phyloP scores from a whole-genome alignment of 1,140 invertebrate genomes.

The Heliothis virescens region DNA sequence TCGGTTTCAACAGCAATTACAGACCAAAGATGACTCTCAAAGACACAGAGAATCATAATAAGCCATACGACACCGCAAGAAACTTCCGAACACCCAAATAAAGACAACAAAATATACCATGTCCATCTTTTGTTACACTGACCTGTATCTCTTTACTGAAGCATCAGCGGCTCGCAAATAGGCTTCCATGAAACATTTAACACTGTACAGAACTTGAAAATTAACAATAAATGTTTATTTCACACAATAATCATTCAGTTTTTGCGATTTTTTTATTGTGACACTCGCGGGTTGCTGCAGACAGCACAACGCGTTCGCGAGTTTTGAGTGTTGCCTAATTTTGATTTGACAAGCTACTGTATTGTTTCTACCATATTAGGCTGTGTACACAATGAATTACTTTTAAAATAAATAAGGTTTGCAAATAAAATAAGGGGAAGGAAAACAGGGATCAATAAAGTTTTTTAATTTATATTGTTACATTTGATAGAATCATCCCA shows the following conservation, averaged over 20 bases:
- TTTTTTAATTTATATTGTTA: too few relatives aligned
- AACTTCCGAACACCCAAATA: slow-evolving; percentile 78
- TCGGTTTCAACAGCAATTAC: neutral
- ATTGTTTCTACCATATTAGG: slow-evolving; percentile 16
- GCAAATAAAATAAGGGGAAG: too few relatives aligned
- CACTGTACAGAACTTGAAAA: slow-evolving; percentile 45
- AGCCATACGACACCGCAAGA: slow-evolving; percentile 73
- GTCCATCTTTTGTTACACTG: slow-evolving; percentile 69
- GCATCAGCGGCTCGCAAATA: slow-evolving; percentile 52
- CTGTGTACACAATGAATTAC: neutral
- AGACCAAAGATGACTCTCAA: neutral
- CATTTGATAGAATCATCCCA: too few relatives aligned
- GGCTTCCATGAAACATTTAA: slow-evolving; percentile 44
- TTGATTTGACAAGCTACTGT: neutral
- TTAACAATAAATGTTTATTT: slow-evolving; percentile 67
- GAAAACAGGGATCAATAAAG: too few relatives aligned
- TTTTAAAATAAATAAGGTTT: too few relatives aligned
- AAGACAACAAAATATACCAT: slow-evolving; percentile 74
- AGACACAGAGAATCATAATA: slow-evolving; percentile 52
- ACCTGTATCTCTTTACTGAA: slow-evolving; percentile 69
- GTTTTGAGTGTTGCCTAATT: slow-evolving; percentile 43
- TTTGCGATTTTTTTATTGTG: slow-evolving; percentile 79
- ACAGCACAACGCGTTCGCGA: slow-evolving; percentile 60
- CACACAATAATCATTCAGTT: slow-evolving; percentile 79
- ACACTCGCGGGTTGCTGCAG: slow-evolving; percentile 68